A percentile compares a stretch with the other conserved stretches of the same genome.
These are phyloP conservation scores for Campopleginae sp. DNA, from an alignment of 2,888 invertebrate genomes.

Conservation along the genomic window DNA sequence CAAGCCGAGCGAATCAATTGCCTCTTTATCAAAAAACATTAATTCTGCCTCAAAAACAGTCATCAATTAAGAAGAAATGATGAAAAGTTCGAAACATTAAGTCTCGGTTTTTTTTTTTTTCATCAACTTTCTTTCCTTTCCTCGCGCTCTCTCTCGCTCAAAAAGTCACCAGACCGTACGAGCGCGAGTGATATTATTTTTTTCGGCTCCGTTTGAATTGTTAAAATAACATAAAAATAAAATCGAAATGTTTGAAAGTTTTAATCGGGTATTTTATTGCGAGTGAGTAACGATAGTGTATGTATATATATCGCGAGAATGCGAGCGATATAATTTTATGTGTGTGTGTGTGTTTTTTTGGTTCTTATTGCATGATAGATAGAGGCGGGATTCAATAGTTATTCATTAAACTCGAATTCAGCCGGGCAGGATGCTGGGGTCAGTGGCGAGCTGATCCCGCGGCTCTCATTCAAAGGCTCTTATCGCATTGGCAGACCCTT, in stretches of 20 bases:
- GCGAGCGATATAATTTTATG: conserved; percentile 43
- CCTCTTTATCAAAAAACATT: not conserved
- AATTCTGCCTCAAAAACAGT: not conserved
- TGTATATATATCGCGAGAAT: conserved; percentile 41
- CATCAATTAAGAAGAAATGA: not conserved
- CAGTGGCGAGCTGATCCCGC: conserved; percentile 81
- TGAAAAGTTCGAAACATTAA: conserved; percentile 3
- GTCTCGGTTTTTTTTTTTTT: conserved; percentile 20
- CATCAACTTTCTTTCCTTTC: not conserved
- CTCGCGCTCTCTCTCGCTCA: not conserved
- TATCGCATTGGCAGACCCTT: conserved; percentile 78
- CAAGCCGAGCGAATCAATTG: not conserved
- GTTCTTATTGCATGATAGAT: conserved; percentile 70
- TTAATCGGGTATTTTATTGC: conserved; percentile 36
- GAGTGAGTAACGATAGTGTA: conserved; percentile 32
- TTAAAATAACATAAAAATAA: conserved; percentile 16
- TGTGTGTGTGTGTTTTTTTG: conserved; percentile 42
- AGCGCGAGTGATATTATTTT: conserved; percentile 12
- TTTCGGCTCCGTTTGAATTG: conserved; percentile 2
- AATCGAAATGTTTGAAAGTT: conserved; percentile 28
- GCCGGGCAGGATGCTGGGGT: conserved; percentile 82
- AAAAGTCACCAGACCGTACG: not conserved
- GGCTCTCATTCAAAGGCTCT: conserved; percentile 82
- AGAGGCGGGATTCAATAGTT: conserved; percentile 83
- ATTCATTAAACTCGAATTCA: conserved; percentile 83